Evolutionary conservation across 2,888 invertebrate species (phyloP), one percentile per base, ranked within the genome.

Genomic region (Ophion costatus): DNA sequence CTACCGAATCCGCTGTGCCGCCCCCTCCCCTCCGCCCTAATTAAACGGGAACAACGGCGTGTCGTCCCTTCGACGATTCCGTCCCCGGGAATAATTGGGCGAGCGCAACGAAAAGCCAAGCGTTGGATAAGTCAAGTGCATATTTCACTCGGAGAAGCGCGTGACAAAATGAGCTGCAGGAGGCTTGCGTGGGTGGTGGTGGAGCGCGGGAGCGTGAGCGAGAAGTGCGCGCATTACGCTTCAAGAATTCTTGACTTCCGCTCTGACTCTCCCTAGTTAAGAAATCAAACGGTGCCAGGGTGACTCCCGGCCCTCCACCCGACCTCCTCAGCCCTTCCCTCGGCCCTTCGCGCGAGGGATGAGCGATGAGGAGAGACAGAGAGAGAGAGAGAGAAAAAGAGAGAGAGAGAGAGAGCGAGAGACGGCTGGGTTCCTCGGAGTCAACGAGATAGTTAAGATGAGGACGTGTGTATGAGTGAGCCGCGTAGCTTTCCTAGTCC

Each of bases 241-340:
- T 66, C 70, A 76, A 83, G 83, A 83, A 83, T 75, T 83, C 75
- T 70, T 66, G 75, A 83, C 83, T 83, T 83, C 75, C 83, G 83
- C 83, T 83, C 83, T 83, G 83, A 80, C 83, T 83, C 83, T 75
- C 79, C 64, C 83, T 83, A 80, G 83, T 83, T 83, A 83, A 83
- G 83, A 83, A 80, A 83, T 76, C 75, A 83, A 83, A 83, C 83
- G 64, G 38, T 76, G 76, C 56, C 24, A 56, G 61, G 63, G 74
- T 61, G 74, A 24, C 24, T 59, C 38, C 29, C 10, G 2, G 29
- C 17, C 38, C 29, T 56, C 22, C 22, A 7, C 38, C 2, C 59
- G 45, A 9, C 7, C 38, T 38, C 38, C 7, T 51, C 20, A 24
- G 38, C 45, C 75, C 69, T 57, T 45, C 71, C 45, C 20, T 24